Evolutionary conservation across 2,888 invertebrate genomes (phyloP).

Genomic region (Scrobipalpa atriplicella): DNA sequence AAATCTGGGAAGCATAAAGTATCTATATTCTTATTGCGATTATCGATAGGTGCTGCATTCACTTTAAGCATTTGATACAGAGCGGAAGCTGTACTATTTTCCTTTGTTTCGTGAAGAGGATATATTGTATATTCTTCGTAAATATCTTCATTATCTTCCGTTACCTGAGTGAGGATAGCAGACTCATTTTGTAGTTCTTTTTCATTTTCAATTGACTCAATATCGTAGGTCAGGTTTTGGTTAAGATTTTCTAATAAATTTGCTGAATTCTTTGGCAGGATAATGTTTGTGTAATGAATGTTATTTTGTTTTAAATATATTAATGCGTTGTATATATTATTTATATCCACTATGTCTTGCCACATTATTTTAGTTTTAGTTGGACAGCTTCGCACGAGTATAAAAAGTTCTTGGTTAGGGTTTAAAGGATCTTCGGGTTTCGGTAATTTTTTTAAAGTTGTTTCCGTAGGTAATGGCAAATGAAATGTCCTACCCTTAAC

Average conservation of each 20-base stretch:
- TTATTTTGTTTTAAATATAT: slow-evolving; percentile 40
- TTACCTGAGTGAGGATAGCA: slow-evolving; percentile 29
- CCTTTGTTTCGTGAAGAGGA: slow-evolving; percentile 33
- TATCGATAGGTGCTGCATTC: slow-evolving; percentile 35
- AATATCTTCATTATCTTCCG: slow-evolving; percentile 28
- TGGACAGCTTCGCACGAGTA: slow-evolving; percentile 47
- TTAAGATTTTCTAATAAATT: slow-evolving; percentile 19
- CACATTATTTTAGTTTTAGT: slow-evolving; percentile 36
- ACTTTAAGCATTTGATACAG: slow-evolving; percentile 39
- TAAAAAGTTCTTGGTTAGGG: slow-evolving; percentile 44
- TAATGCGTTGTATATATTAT: slow-evolving; percentile 43
- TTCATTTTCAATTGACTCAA: slow-evolving; percentile 24
- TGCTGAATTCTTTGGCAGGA: slow-evolving; percentile 32
- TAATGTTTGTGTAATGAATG: slow-evolving; percentile 41
- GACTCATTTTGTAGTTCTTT: neutral
- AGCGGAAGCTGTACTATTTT: slow-evolving; percentile 33
- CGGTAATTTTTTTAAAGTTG: slow-evolving; percentile 49
- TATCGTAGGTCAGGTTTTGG: slow-evolving; percentile 21
- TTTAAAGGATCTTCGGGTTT: slow-evolving; percentile 40
- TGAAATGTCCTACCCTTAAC: slow-evolving; percentile 43
- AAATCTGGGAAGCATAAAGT: no score
- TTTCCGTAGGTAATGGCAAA: slow-evolving; percentile 50
- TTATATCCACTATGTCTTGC: slow-evolving; percentile 46
- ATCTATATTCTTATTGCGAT: no score
- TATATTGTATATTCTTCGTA: slow-evolving; percentile 36